A percentile compares a stretch with the other conserved stretches of the same genome.
Evolutionary conservation across 2,797 vertebrate species (phyloP).

Genomic region (Phataginus tricuspis): DNA sequence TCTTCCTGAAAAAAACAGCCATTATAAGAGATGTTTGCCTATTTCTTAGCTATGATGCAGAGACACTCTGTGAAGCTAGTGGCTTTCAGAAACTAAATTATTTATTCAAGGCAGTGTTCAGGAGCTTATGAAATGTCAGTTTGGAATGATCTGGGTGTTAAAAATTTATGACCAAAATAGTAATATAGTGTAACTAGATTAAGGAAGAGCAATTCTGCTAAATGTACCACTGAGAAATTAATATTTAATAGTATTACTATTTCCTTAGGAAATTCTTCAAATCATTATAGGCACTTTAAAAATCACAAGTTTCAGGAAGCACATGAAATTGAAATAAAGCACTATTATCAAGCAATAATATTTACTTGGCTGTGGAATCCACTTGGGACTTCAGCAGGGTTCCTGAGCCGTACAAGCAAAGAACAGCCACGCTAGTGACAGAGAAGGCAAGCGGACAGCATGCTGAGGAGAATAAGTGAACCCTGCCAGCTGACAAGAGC

Average conservation of each 20-base stretch:
- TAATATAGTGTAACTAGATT: background rate
- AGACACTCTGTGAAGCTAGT: background rate
- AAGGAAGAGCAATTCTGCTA: background rate
- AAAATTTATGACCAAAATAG: conserved; percentile 56
- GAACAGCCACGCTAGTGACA: background rate
- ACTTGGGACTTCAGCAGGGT: background rate
- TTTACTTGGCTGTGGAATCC: background rate
- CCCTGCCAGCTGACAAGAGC: background rate
- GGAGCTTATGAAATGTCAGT: conserved; percentile 23
- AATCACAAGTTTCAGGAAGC: conserved; percentile 22
- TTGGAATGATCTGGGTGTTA: conserved; percentile 47
- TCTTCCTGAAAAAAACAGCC: background rate
- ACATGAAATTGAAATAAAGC: background rate
- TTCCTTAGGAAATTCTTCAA: conserved; percentile 32
- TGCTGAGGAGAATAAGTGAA: background rate
- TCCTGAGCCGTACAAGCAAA: background rate
- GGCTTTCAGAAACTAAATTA: conserved; percentile 53
- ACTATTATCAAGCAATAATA: background rate
- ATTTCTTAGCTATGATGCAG: background rate
- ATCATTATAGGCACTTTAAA: conserved; percentile 51
- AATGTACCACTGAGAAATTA: background rate
- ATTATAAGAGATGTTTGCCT: background rate
- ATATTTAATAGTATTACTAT: conserved; percentile 43
- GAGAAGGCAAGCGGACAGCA: background rate
- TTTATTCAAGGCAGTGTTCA: conserved; percentile 17